Percentiles rank a stretch among this genome's conserved stretches.
phyloP scores from a whole-genome alignment of 1,140 invertebrate species.

The Pantala flavescens region DNA sequence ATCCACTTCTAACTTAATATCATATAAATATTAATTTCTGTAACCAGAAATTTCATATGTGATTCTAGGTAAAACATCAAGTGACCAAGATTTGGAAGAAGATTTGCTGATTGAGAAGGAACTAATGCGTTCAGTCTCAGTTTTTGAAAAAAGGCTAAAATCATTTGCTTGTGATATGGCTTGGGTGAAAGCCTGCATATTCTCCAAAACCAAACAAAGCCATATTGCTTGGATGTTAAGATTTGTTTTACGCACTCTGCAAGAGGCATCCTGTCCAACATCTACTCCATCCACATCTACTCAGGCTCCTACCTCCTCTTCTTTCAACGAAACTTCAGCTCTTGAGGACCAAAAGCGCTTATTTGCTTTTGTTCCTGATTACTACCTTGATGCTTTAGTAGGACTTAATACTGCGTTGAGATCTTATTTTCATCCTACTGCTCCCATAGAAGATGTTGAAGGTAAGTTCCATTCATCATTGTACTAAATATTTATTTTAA shows the following conservation, averaged over 20 bases:
- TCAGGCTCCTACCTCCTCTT: background rate
- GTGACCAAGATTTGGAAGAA: background rate
- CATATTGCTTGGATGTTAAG: constrained; percentile 50
- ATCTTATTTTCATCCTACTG: constrained; percentile 53
- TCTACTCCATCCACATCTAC: background rate
- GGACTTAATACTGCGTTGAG: constrained; percentile 49
- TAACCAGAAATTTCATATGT: too few species aligned
- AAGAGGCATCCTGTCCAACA: constrained; percentile 38
- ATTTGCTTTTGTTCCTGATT: constrained; percentile 71
- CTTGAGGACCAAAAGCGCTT: constrained; percentile 42
- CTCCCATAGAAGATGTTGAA: constrained; percentile 43
- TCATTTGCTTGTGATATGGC: constrained; percentile 50
- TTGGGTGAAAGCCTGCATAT: constrained; percentile 50
- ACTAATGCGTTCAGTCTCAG: constrained; percentile 35
- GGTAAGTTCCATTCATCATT: constrained; percentile 32
- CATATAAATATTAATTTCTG: too few species aligned
- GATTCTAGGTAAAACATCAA: background rate
- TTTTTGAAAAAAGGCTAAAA: constrained; percentile 46
- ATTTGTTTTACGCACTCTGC: constrained; percentile 44
- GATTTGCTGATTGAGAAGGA: constrained; percentile 35
- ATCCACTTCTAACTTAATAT: too few species aligned
- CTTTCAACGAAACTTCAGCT: background rate
- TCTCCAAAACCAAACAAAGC: constrained; percentile 47
- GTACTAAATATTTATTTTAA: background rate
- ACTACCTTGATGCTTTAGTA: constrained; percentile 64